phyloP scores from a whole-genome alignment of 2,113 vertebrate species.

The Polypterus bichir region DNA sequence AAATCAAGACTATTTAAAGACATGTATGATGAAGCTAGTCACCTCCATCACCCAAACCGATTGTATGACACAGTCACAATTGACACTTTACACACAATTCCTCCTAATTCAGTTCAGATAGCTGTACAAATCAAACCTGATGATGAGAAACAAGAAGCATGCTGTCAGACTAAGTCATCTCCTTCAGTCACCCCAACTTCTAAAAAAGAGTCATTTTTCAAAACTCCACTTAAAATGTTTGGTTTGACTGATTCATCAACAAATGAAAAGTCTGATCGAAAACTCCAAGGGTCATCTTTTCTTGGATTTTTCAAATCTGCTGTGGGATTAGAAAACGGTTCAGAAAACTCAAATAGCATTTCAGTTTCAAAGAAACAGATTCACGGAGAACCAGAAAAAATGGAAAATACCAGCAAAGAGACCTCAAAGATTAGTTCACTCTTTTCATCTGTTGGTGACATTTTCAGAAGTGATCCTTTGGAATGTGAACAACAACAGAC shows the following conservation, averaged over 20 bases:
- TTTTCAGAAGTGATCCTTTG: constrained; percentile 58
- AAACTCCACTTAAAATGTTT: constrained; percentile 42
- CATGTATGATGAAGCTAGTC: no score
- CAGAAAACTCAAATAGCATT: constrained; percentile 23
- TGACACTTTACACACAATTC: no score
- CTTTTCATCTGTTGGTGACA: constrained; percentile 64
- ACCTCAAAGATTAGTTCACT: constrained; percentile 50
- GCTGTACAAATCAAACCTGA: no score
- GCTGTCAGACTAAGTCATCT: no score
- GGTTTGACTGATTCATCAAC: constrained; percentile 30
- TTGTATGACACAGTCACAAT: no score
- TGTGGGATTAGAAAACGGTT: constrained; percentile 50
- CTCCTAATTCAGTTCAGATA: no score
- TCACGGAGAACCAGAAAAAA: constrained; percentile 32
- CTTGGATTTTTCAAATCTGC: constrained; percentile 71
- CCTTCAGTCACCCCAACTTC: constrained; percentile 2
- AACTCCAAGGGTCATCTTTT: constrained; percentile 53
- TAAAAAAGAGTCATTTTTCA: constrained; percentile 39
- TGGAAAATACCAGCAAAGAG: constrained; percentile 47
- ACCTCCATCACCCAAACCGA: no score
- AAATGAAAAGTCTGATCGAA: constrained; percentile 33
- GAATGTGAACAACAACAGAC: constrained; percentile 35
- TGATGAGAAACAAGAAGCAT: no score
- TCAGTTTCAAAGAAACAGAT: constrained; percentile 21
- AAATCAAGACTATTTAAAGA: constrained; percentile 36